A percentile compares a stretch with the other conserved stretches of the same genome.
Conservation (phyloP, 2,888 invertebrate species). For the Agriopis marginaria region DNA sequence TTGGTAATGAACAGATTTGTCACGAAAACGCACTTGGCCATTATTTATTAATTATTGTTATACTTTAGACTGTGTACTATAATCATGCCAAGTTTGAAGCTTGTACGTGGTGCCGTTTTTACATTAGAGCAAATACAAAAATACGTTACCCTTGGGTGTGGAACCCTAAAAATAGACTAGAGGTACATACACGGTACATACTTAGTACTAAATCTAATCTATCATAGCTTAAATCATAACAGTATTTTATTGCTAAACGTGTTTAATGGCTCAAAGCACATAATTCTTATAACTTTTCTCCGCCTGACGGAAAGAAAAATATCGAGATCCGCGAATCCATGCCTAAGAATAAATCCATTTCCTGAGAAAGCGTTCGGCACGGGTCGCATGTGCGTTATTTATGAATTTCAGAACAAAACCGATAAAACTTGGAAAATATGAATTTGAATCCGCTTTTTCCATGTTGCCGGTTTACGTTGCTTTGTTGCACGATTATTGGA, state of each 20-base stretch:
- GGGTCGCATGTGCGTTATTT: conserved; percentile 52
- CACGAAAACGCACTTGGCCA: no score
- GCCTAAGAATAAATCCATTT: conserved; percentile 26
- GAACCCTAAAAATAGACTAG: no score
- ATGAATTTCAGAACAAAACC: conserved; percentile 57
- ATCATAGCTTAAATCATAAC: neutral
- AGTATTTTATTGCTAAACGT: neutral
- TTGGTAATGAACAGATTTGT: no score
- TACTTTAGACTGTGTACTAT: no score
- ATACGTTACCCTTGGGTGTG: no score
- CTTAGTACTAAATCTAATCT: no score
- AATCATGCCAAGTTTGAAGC: no score
- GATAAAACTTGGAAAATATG: conserved; percentile 57
- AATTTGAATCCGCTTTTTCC: conserved; percentile 51
- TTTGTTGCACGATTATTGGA: conserved; percentile 47
- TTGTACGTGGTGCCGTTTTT: no score
- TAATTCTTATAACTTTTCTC: conserved; percentile 17
- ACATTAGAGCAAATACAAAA: no score
- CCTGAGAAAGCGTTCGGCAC: conserved; percentile 22
- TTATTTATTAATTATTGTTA: no score
- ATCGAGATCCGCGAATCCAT: conserved; percentile 9
- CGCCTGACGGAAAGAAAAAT: conserved; percentile 16
- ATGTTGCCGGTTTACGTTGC: conserved; percentile 36
- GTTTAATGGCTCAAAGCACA: conserved; percentile 6
- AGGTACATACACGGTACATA: no score